These are phyloP conservation scores for Saguinus imperator DNA, from an alignment of 2,113 vertebrate species.

Conservation along the genomic window DNA sequence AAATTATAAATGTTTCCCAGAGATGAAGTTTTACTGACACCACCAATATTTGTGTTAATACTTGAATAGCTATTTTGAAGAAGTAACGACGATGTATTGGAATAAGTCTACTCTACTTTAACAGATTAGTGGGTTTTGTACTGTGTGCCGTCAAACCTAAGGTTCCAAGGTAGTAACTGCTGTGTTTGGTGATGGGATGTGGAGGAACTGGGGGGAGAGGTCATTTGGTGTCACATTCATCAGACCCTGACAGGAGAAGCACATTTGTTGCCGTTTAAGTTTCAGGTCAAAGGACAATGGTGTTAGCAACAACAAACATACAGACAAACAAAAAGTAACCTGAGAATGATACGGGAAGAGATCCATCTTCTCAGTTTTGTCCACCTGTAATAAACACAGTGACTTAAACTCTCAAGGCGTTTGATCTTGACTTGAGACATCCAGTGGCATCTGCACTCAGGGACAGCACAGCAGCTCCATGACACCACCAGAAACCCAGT, in stretches of 20 bases:
- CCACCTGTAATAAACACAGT: rapidly evolving
- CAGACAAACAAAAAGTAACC: not conserved
- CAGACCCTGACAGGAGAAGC: no score
- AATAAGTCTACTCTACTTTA: not conserved
- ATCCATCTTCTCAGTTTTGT: rapidly evolving
- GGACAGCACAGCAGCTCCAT: not conserved
- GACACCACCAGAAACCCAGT: no score
- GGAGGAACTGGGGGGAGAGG: not conserved
- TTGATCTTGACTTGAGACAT: not conserved
- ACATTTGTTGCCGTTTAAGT: not conserved
- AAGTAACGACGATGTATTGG: no score
- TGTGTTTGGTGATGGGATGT: rapidly evolving
- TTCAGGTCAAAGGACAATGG: not conserved
- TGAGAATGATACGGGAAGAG: no score
- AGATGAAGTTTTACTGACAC: not conserved
- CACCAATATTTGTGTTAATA: not conserved
- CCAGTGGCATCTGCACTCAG: rapidly evolving
- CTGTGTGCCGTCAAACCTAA: rapidly evolving
- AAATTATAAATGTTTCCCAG: not conserved
- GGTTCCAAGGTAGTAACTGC: no score
- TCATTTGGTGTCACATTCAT: not conserved
- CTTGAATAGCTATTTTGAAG: not conserved
- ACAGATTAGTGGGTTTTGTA: not conserved
- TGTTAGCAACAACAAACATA: not conserved
- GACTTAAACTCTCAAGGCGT: rapidly evolving